Base-by-base conservation (phyloP, 2,797 vertebrate genomes). In the Eidolon dupreanum region DNA sequence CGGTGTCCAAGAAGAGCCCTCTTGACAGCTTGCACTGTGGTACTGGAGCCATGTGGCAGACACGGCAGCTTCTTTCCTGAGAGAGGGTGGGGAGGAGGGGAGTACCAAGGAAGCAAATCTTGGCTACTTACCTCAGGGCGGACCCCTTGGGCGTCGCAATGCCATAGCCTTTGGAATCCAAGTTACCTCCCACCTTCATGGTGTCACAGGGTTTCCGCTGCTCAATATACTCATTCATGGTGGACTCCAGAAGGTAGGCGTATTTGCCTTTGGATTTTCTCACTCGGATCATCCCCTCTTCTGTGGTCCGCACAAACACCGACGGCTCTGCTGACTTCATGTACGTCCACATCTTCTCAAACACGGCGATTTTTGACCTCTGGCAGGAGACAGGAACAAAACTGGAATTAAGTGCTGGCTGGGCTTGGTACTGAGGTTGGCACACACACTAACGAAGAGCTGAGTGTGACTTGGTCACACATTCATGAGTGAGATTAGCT, bases 291-390 rank as follows among this genome's bases (percentile, higher is more conserved):
- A 99, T 99, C 2, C 99, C 99, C 98, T 99, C 99, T 96, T 99
- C 99, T 0, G 99, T 99, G 9, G 99, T 99, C 98, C 99, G 99
- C 97, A 99, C 99, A 96, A 99, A 99, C 98, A 99, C 99, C 0
- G 99, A 99, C 26, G 99, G 99, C 95, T 99, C 99, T 0, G 99
- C 99, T 6, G 99, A 99, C 98, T 99, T 99, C 99, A 99, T 99
- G 98, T 99, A 99, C 0, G 99, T 99, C 99, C 99, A 99, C 99
- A 99, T 99, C 99, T 99, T 99, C 99, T 99, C 99, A 98, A 99
- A 99, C 95, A 99, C 99, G 0, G 99, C 99, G n/a, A 99, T 99
- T 99, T 99, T 99, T 59, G 99, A 99, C 98, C 99, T 99, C 99
- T 99, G 99, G 0, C 3, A 82, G 83, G 97, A 95, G 97, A 97